Evolutionary conservation across 1,140 invertebrate genomes (phyloP), one percentile per base, ranked within the genome.

Genomic region (Bicyclus anynana): DNA sequence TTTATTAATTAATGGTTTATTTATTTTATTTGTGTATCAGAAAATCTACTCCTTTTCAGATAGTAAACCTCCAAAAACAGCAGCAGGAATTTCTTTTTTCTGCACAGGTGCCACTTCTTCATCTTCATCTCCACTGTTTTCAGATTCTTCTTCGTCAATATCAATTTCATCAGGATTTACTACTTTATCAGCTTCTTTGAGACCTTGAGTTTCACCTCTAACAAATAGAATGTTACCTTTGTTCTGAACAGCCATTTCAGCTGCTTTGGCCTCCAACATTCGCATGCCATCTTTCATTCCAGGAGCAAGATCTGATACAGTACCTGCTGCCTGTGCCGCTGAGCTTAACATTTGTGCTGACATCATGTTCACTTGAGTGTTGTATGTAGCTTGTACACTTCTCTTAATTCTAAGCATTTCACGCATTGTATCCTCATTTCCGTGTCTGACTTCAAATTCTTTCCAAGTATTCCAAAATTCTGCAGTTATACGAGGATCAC

Each of bases 381-480:
- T 99, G 78, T 97, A 99, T 69, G 95, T 97, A 5, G 98, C 98
- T 89, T 99, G 97, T 0, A 99, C 96, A 79, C 97, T 98, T 65
- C 98, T 92, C 85, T 99, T 99, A 49, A 99, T 99, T 77, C 98
- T 91, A 62, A 99, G 89, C 98, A 99, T 99, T 91, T 99, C 99
- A 47, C 98, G 91, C 92, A 99, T 97, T 0, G 98, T 99, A 73
- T 99, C 99, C 88, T 99, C 98, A 90, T 99, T 99, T n/a, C 99
- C 99, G 90, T 99, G 98, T 44, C 96, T 93, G 29, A 99, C 96
- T 92, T 99, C 99, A 91, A 99, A 99, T 71, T 99, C 97, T 89
- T 99, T 99, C 99, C 99, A 99, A 5, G 96, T 96, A 80, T 97
- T 94, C 99, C 99, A 99, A 80, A 99, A 99, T 27, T 95, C 93